phyloP scores from a whole-genome alignment of 2,888 invertebrate species.

The Hyposoter dolosus region DNA sequence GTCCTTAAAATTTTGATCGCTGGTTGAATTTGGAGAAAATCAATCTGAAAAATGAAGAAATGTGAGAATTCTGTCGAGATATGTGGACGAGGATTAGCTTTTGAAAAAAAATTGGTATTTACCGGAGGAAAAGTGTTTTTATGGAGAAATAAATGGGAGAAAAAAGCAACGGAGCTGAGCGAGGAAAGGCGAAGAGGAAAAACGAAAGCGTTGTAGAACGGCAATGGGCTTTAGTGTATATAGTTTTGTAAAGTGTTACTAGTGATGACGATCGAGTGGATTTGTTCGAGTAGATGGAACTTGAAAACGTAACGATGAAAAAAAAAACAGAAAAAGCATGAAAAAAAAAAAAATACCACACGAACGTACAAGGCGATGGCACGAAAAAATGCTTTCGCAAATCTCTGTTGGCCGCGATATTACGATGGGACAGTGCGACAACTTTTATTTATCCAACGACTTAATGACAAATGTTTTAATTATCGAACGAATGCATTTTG shows the following conservation, averaged over 20 bases:
- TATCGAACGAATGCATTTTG: not conserved
- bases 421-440: not conserved
- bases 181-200: conserved; percentile 71
- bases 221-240: conserved; percentile 84
- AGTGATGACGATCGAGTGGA: conserved; percentile 71
- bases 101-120: no score
- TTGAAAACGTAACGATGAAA: not conserved
- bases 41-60: no score
- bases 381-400: not conserved
- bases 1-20: not conserved
- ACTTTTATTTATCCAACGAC: not conserved
- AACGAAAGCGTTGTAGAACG: conserved; percentile 77
- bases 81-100: no score
- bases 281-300: conserved; percentile 46
- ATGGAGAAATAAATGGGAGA: conserved; percentile 54
- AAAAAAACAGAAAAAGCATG: not conserved
- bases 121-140: no score
- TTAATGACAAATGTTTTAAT: not conserved
- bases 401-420: not conserved
- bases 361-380: not conserved
- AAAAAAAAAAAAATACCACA: not conserved
- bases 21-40: not conserved
- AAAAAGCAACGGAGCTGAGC: conserved; percentile 72
- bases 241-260: conserved; percentile 84
- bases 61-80: no score